phyloP scores from a whole-genome alignment of 2,797 vertebrate genomes.

The Darevskia nairensis region DNA sequence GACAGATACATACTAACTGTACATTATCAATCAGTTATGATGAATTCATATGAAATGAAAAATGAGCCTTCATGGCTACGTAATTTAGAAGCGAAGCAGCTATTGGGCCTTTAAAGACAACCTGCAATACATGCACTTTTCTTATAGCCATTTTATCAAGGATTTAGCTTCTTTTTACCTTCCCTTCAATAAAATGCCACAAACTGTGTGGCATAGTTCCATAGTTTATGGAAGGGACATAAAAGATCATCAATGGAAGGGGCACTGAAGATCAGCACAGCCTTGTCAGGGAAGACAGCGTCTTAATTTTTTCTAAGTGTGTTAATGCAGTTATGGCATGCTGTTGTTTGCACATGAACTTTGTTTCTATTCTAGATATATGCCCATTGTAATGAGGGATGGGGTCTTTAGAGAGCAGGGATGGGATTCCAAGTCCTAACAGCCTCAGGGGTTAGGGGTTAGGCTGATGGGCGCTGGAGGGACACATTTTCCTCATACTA shows the following conservation, averaged over 20 bases:
- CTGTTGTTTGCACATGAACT: neutral
- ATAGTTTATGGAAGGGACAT: neutral
- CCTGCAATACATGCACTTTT: neutral
- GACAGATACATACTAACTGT: neutral
- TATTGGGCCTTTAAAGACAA: neutral
- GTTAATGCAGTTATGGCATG: neutral
- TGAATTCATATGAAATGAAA: neutral
- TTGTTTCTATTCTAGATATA: neutral
- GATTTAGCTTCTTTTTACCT: neutral
- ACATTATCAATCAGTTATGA: neutral
- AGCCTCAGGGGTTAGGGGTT: no score
- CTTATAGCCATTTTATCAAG: neutral
- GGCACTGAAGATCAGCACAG: neutral
- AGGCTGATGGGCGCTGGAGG: no score
- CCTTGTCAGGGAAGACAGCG: neutral
- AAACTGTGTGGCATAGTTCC: no score
- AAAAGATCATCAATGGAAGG: neutral
- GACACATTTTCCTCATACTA: no score
- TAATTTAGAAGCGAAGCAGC: neutral
- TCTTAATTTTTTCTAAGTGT: neutral
- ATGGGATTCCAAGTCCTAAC: no score
- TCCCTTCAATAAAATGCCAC: neutral
- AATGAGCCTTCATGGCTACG: neutral
- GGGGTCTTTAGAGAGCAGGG: neutral
- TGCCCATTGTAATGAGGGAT: neutral